Base-by-base conservation (phyloP, 2,797 vertebrate genomes). In the Acrossocheilus fasciatus region DNA sequence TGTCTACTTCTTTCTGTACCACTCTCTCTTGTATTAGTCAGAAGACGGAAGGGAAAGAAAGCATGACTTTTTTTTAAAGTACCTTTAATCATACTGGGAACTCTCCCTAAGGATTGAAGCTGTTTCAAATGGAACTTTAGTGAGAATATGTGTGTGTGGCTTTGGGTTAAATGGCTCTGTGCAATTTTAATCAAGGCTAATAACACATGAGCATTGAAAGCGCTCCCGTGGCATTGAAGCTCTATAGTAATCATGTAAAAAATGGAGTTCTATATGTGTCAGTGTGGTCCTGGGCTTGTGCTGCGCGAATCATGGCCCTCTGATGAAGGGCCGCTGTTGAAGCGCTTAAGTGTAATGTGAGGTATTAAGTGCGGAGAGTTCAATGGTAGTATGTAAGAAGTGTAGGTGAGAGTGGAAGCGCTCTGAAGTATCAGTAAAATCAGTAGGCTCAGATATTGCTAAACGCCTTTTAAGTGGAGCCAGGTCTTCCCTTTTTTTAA, bases 141-240 rank as follows among this genome's bases (percentile, higher is more conserved):
- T 59, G 66, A 75, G 79, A 62, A 85, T 39, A 62, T 85, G 68
- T 47, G 41, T 23, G 1, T 70, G 66, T 70, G 50, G 81, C 81
- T 81, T 81, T 81, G 43, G 52, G 54, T 81, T 86, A 86, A 85
- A 85, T 80, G 85, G 69, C 72, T 86, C 69, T 81, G 77, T 75
- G 85, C 85, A 86, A 86, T 86, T 81, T 86, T 86, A 86, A 86
- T 86, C 85, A 86, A 81, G 78, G 45, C 43, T 86, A 81, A 81
- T 86, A 86, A 81, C 70, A 74, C 69, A 81, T 45, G 45, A 66
- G 78, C 69, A 81, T 64, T 47, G 78, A 75, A 86, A 86, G 72
- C 8, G 45, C 78, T 81, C 78, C 85, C 23, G 7, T 41, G 69
- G 23, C 41, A 86, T 15, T 52, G 70, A 74, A 81, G 41, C 85